Evolutionary conservation across 1,140 invertebrate species (phyloP), one percentile per base, ranked within the genome.

Genomic region (Neodiprion pinetum): DNA sequence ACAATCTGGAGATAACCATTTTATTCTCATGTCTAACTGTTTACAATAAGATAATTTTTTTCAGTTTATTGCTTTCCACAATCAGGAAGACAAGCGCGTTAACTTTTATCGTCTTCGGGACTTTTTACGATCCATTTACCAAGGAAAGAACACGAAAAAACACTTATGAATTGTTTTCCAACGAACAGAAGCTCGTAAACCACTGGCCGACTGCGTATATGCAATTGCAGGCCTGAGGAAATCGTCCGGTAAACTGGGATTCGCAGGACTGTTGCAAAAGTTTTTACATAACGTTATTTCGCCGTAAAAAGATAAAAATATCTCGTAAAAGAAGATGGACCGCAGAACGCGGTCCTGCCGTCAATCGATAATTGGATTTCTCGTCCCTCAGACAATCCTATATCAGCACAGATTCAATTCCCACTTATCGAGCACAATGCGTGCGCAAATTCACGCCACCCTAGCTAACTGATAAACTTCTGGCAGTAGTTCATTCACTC

Each of bases 81-180:
- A 61, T 61, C 53, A 61, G n/a, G 53, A 61, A 61, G 11, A 61
- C 53, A 61, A 61, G 53, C 53, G 53, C 53, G 53, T 61, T 61
- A 61, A 61, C 11, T 61, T 61, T 61, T 61, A 61, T 61, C 53
- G 53, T 61, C 9, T 14, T 17, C 53, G 53, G 53, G n/a, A 61
- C 53, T 61, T 14, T 61, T 61, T 61, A 61, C 53, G 53, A 61
- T 40, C n/a, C 53, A 12, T 17, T 61, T 61, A 61, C 3, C 11
- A 61, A 12, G n/a, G 11, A 9, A 61, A 17, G 9, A 61, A 61
- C 53, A 61, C 53, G 53, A 61, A 61, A 61, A 61, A 9, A 61
- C 53, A 61, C 53, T 61, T 17, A 7, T 61, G 53, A 61, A 61
- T 61, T 61, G 53, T 61, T 5, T 61, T 12, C n/a, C 53, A 61